phyloP scores from a whole-genome alignment of 1,140 invertebrate genomes.

The Diachasma alloeum region DNA sequence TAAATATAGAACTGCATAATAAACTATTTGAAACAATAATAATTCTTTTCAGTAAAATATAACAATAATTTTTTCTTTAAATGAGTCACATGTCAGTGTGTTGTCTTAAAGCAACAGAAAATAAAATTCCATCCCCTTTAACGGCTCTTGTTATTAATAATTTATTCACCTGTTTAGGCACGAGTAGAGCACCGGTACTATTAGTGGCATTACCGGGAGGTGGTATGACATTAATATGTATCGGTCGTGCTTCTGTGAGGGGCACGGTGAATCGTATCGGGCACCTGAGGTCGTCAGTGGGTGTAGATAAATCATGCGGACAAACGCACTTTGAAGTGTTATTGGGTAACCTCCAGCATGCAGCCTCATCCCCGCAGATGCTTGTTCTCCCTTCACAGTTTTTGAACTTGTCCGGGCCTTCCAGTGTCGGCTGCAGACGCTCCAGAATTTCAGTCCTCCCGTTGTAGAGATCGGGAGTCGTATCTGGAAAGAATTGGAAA shows the following conservation, averaged over 20 bases:
- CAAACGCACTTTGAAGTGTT: slow-evolving; percentile 71
- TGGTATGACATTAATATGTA: slow-evolving; percentile 67
- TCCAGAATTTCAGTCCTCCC: slow-evolving; percentile 32
- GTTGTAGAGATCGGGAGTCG: slow-evolving; percentile 6
- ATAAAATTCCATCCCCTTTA: no score
- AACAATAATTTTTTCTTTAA: no score
- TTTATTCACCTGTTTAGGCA: no score
- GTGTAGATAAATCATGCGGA: slow-evolving; percentile 70
- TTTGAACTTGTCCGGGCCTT: slow-evolving; percentile 29
- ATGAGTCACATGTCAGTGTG: no score
- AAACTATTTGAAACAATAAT: no score
- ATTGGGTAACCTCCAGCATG: slow-evolving; percentile 65
- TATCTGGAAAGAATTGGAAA: slow-evolving; percentile 30
- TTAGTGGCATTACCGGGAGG: slow-evolving; percentile 61
- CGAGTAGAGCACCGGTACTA: slow-evolving; percentile 44
- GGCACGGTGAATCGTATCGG: slow-evolving; percentile 48
- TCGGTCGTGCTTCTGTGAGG: background rate
- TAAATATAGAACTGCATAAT: no score
- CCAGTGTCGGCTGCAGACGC: slow-evolving; percentile 28
- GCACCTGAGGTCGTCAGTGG: slow-evolving; percentile 71
- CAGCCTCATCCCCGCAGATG: slow-evolving; percentile 71
- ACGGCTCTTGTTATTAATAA: no score
- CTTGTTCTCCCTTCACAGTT: slow-evolving; percentile 49
- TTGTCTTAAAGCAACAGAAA: no score
- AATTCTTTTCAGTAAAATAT: no score